These are phyloP conservation scores for Nomada ferruginata DNA, from an alignment of 2,888 invertebrate genomes.

Conservation along the genomic window DNA sequence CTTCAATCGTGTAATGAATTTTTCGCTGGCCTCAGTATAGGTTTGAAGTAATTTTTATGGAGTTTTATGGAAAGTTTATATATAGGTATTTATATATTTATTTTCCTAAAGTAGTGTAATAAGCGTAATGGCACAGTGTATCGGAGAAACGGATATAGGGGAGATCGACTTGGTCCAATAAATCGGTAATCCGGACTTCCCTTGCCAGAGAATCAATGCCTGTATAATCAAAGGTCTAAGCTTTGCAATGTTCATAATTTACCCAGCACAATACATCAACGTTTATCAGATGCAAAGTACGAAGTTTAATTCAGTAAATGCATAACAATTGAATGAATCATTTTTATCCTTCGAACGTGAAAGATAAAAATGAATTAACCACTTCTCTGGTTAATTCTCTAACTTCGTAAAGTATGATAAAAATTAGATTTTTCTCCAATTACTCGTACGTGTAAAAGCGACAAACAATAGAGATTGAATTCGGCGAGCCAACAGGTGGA, in stretches of 20 bases:
- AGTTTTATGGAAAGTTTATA: no score
- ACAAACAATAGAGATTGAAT: neutral
- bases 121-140: neutral
- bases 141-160: slow-evolving; percentile 2
- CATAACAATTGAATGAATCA: neutral
- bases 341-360: neutral
- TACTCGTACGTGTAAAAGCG: neutral
- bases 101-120: neutral
- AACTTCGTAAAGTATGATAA: no score
- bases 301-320: neutral
- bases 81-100: no score
- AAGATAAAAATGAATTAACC: no score
- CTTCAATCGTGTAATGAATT: no score
- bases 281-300: neutral
- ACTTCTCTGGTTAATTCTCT: no score
- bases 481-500: neutral
- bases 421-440: no score
- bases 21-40: no score
- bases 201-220: slow-evolving; percentile 14
- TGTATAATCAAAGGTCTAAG: neutral
- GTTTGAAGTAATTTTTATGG: no score
- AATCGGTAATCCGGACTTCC: slow-evolving; percentile 24
- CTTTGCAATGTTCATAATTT: neutral
- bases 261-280: neutral
- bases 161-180: slow-evolving; percentile 3